Base-by-base conservation (phyloP, 2,888 invertebrate genomes). In the Noctua janthina region DNA sequence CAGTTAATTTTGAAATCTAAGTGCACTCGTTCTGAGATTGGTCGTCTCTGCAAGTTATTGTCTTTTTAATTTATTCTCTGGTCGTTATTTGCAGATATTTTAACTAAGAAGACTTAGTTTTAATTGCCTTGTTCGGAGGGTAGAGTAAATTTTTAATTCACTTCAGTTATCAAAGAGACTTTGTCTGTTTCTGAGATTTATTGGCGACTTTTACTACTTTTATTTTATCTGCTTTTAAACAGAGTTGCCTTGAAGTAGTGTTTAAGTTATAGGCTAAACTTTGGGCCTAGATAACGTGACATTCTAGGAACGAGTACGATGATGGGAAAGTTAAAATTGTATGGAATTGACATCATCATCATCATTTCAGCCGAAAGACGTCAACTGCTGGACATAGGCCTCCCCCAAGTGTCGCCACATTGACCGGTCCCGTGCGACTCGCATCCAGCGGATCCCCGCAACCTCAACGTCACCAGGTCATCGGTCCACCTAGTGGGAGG, bases 1-100 rank as follows among this genome's bases (percentile, higher is more conserved):
- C 88, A 86, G 90, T 92, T 90, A 87, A 91, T 89, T 88, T 89
- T 79, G 56, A 81, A 83, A 86, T 87, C 81, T 82, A 87, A 85
- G 82, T 89, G 82, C 87, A 89, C 77, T 89, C 82, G 73, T 84
- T 85, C 59, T 17, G 54, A 69, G 82, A 84, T 85, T 82, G 78
- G 74, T 79, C 78, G 73, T 76, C 79, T 87, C 89, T 90, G 89
- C 81, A 73, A 78, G 76, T 88, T 88, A 86, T 89, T 85, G 84
- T 84, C 80, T 77, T 88, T 89, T 83, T 76, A 86, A 90, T 89
- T 83, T 86, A 89, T 90, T 86, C 81, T 83, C 72, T 72, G 83
- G 71, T 79, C 86, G 77, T 89, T 90, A 89, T 80, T 88, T 80
- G 82, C 85, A 89, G 86, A 86, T 82, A 86, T 86, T 86, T 88